Evolutionary conservation across 2,888 invertebrate species (phyloP).

Genomic region (Tachina grossa): DNA sequence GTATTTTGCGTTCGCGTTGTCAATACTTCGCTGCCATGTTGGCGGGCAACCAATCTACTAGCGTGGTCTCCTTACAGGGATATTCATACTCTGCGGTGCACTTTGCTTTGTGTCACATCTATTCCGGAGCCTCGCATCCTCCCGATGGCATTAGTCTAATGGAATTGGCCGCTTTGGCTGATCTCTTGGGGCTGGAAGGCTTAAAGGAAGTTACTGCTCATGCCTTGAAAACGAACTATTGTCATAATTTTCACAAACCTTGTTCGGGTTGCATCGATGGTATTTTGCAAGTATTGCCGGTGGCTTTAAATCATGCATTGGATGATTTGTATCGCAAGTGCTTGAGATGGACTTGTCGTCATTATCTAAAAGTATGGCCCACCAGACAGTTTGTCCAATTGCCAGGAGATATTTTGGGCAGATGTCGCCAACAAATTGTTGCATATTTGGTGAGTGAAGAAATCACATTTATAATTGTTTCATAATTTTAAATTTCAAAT

Average conservation of each 20-base stretch:
- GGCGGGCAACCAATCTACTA: constrained; percentile 93
- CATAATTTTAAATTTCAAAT: neutral
- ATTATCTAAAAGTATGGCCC: constrained; percentile 95
- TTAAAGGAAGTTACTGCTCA: constrained; percentile 95
- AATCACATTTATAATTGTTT: neutral
- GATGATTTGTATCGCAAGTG: constrained; percentile 94
- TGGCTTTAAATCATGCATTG: constrained; percentile 92
- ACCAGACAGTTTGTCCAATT: constrained; percentile 94
- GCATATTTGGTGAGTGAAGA: constrained; percentile 87
- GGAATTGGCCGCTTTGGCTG: constrained; percentile 93
- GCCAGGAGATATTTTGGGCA: constrained; percentile 91
- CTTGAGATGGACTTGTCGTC: constrained; percentile 92
- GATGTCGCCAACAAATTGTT: constrained; percentile 92
- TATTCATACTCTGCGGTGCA: constrained; percentile 92
- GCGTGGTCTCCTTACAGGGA: constrained; percentile 93
- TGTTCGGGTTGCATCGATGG: constrained; percentile 94
- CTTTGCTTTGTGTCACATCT: constrained; percentile 96
- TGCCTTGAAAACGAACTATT: constrained; percentile 93
- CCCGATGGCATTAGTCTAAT: constrained; percentile 93
- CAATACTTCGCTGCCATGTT: constrained; percentile 96
- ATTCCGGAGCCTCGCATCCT: constrained; percentile 95
- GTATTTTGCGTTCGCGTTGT: constrained; percentile 94
- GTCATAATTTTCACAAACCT: constrained; percentile 97
- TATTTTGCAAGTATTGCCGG: constrained; percentile 92
- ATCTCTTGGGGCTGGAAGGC: constrained; percentile 94